Evolutionary conservation across 2,797 vertebrate species (phyloP).

Genomic region (Darevskia mixta): DNA sequence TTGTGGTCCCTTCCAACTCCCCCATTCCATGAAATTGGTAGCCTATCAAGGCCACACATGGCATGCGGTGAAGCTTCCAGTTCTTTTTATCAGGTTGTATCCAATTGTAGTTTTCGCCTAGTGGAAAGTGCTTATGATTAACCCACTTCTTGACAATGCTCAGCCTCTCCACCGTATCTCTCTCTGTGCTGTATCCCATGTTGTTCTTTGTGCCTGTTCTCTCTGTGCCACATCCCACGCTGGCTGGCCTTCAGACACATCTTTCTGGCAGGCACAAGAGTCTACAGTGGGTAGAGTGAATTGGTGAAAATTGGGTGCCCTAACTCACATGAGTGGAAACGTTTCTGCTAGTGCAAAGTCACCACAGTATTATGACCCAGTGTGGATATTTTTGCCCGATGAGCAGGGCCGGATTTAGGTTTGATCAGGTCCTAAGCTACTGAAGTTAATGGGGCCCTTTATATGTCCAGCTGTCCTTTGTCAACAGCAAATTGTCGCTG

Average conservation of each 20-base stretch:
- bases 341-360: not conserved
- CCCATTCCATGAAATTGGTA: not conserved
- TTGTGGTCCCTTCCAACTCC: too few species aligned
- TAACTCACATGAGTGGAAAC: not conserved
- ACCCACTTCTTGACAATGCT: not conserved
- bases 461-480: too few species aligned
- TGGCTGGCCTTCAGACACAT: not conserved
- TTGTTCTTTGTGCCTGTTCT: too few species aligned
- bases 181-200: not conserved
- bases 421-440: too few species aligned
- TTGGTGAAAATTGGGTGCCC: not conserved
- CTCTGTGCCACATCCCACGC: too few species aligned
- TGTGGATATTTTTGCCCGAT: too few species aligned
- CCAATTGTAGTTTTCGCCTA: not conserved
- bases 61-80: not conserved
- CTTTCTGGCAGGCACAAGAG: not conserved
- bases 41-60: not conserved
- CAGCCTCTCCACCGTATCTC: not conserved
- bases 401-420: too few species aligned
- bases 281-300: not conserved
- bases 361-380: too few species aligned
- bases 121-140: not conserved
- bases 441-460: too few species aligned
- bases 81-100: slow-evolving; percentile 1
- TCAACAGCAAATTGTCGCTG: too few species aligned